A percentile compares a stretch with the other conserved stretches of the same genome.
Conservation (phyloP, 2,797 vertebrate species). For the Urophycis tenuis region DNA sequence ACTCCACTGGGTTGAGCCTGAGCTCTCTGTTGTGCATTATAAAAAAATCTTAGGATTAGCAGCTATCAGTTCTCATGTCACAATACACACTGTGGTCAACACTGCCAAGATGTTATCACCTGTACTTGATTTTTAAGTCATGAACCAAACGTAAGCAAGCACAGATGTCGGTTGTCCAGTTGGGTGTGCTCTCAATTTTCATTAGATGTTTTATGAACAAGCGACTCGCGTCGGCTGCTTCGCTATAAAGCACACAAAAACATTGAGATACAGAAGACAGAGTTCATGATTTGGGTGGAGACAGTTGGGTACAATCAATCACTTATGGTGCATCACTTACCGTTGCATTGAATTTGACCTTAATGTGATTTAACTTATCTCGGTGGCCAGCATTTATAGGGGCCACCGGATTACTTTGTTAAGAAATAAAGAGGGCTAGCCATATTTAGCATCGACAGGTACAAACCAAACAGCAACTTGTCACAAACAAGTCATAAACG, state of each 20-base stretch:
- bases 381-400: slow-evolving; percentile 51
- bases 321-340: slow-evolving; percentile 86
- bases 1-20: slow-evolving; percentile 44
- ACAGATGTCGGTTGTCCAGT: slow-evolving; percentile 99
- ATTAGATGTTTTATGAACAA: slow-evolving; percentile 99
- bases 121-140: slow-evolving; percentile 99
- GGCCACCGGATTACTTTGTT: slow-evolving; percentile 41
- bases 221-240: slow-evolving; percentile 99
- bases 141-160: slow-evolving; percentile 99
- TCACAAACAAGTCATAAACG: slow-evolving; percentile 39
- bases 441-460: slow-evolving; percentile 28
- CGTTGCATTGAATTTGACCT: slow-evolving; percentile 66
- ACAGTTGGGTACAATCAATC: slow-evolving; percentile 94
- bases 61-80: slow-evolving; percentile 81
- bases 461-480: slow-evolving; percentile 36
- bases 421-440: slow-evolving; percentile 35
- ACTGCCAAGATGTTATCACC: slow-evolving; percentile 99
- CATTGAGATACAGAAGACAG: slow-evolving; percentile 99
- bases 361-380: slow-evolving; percentile 75
- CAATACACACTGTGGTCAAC: slow-evolving; percentile 99
- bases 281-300: slow-evolving; percentile 97
- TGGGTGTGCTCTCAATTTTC: slow-evolving; percentile 99
- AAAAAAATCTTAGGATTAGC: slow-evolving; percentile 62
- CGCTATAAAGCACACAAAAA: slow-evolving; percentile 99
- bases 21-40: slow-evolving; percentile 54